Conservation (phyloP, 2,113 vertebrate genomes). For the Eretmodus cyanostictus region DNA sequence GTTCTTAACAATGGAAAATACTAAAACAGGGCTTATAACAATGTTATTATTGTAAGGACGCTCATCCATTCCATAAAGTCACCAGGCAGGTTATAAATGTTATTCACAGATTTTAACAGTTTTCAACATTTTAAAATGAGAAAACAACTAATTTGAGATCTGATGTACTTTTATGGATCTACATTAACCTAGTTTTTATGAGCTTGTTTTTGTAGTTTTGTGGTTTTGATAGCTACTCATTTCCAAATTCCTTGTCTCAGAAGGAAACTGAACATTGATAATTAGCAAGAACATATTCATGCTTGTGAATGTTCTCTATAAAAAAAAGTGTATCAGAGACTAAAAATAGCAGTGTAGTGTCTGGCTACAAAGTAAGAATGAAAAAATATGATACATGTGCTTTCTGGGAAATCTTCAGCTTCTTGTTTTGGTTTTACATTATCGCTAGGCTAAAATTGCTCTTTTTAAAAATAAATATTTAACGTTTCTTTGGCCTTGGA, state of each 20-base stretch:
- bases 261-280: background rate
- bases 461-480: background rate
- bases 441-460: background rate
- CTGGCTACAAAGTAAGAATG: background rate
- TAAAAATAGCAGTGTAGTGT: constrained; percentile 23
- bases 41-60: background rate
- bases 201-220: background rate
- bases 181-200: background rate
- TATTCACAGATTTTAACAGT: background rate
- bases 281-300: background rate
- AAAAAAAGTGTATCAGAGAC: background rate
- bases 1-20: background rate
- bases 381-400: background rate
- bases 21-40: background rate
- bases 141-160: background rate
- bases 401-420: background rate
- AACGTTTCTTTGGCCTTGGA: background rate
- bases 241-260: background rate
- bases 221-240: background rate
- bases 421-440: background rate
- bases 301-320: background rate
- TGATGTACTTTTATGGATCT: background rate
- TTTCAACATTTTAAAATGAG: background rate
- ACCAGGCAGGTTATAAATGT: background rate
- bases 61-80: background rate